A percentile compares a stretch with the other conserved stretches of the same genome.
Conservation (phyloP, 2,888 invertebrate genomes). For the Lepidonotus clava region DNA sequence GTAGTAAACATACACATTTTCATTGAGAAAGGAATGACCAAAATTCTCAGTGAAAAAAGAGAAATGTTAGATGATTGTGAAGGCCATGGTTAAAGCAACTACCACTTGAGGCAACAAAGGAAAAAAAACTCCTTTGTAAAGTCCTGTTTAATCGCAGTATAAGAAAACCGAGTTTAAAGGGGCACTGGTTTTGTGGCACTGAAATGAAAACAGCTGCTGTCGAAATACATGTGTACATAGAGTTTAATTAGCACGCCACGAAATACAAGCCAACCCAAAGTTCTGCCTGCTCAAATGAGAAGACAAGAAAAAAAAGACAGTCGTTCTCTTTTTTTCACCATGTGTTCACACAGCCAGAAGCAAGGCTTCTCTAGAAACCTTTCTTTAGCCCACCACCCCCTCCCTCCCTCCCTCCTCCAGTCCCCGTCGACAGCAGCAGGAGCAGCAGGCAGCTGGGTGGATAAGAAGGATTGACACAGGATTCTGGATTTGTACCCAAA, state of each 20-base stretch:
- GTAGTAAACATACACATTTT: too few species aligned
- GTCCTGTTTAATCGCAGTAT: background rate
- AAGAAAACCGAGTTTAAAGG: constrained; percentile 3
- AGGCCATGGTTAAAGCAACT: too few species aligned
- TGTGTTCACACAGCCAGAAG: background rate
- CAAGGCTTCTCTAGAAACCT: background rate
- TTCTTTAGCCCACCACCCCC: background rate
- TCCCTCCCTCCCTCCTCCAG: too few species aligned
- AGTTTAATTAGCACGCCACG: background rate
- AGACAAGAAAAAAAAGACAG: background rate
- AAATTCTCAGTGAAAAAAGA: too few species aligned
- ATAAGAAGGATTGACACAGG: background rate
- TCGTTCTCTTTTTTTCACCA: constrained; percentile 14
- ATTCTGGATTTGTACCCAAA: constrained; percentile 2
- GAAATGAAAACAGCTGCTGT: constrained; percentile 24
- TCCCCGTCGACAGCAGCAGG: too few species aligned
- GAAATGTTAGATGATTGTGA: too few species aligned
- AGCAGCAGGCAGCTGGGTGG: background rate
- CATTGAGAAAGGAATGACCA: too few species aligned
- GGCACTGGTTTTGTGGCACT: background rate
- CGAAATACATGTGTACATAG: constrained; percentile 40
- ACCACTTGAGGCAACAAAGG: too few species aligned
- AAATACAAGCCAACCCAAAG: constrained; percentile 10
- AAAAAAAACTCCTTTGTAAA: too few species aligned
- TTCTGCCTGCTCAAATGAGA: background rate